Conservation (phyloP, 1,140 invertebrate genomes). For the Ooceraea biroi region DNA sequence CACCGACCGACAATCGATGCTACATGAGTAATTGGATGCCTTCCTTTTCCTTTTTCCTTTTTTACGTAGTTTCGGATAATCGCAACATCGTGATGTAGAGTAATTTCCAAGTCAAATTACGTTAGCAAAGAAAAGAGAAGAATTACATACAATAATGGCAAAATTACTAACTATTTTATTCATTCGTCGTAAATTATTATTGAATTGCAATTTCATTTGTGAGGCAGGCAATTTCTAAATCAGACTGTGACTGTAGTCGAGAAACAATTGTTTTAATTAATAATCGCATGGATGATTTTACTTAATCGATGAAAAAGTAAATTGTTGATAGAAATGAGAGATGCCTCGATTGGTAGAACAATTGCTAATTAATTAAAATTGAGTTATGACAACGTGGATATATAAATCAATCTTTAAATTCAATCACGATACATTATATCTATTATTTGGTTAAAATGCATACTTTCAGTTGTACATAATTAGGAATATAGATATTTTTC, state of each 20-base stretch:
- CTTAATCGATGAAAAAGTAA: not conserved
- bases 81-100: not conserved
- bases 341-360: not conserved
- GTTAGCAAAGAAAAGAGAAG: not conserved
- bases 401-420: not conserved
- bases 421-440: not conserved
- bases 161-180: conserved; percentile 31
- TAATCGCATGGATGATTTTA: conserved; percentile 8
- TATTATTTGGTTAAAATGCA: not conserved
- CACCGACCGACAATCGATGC: conserved; percentile 45
- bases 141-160: not conserved
- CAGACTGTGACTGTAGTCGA: not conserved
- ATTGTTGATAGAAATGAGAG: not conserved
- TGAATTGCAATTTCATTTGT: not conserved
- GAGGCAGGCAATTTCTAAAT: conserved; percentile 9
- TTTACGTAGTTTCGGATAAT: not conserved
- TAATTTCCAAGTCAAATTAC: conserved; percentile 29
- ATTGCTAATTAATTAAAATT: not conserved
- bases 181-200: conserved; percentile 14
- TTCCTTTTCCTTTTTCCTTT: conserved; percentile 3
- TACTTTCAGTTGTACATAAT: not conserved
- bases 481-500: not conserved
- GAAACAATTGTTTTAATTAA: conserved; percentile 24
- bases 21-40: conserved; percentile 51
- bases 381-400: not conserved